A percentile compares a stretch with the other conserved stretches of the same genome.
Conservation (phyloP, 1,140 invertebrate genomes). For the Musca domestica region DNA sequence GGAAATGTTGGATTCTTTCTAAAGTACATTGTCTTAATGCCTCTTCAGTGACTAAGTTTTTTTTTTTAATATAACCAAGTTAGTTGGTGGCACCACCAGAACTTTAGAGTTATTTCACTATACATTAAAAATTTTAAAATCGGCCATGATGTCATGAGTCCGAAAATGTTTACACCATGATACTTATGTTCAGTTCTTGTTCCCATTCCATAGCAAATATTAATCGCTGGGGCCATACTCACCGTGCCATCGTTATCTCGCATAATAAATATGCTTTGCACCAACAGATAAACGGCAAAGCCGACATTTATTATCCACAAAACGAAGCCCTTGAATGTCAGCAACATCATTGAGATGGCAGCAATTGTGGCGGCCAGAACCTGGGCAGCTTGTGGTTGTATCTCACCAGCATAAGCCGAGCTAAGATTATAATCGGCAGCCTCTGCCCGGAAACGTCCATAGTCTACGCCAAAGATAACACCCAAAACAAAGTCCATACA, state of each 20-base stretch:
- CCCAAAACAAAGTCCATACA: constrained; percentile 47
- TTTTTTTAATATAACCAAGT: too few relatives aligned
- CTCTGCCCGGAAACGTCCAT: constrained; percentile 31
- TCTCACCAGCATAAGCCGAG: constrained; percentile 22
- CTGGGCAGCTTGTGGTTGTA: constrained; percentile 33
- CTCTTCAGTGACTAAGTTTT: too few relatives aligned
- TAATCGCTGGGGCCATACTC: constrained; percentile 27
- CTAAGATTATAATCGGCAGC: constrained; percentile 36
- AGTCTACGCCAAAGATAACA: constrained; percentile 49
- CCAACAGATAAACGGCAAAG: constrained; percentile 35
- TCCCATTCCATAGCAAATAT: not conserved
- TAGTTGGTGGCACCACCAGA: too few relatives aligned
- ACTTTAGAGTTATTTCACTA: too few relatives aligned
- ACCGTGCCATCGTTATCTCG: constrained; percentile 42
- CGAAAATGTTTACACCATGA: too few relatives aligned
- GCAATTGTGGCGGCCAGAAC: constrained; percentile 37
- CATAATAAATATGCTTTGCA: constrained; percentile 33
- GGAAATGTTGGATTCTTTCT: too few relatives aligned
- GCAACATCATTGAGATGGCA: constrained; percentile 48
- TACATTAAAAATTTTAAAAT: too few relatives aligned
- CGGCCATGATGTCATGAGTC: too few relatives aligned
- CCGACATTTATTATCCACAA: constrained; percentile 46
- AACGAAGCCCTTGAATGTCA: constrained; percentile 50
- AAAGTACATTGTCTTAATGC: too few relatives aligned
- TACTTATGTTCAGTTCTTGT: too few relatives aligned